A percentile compares a stretch with the other conserved stretches of the same genome.
These are phyloP conservation scores for Nemotelus nigrinus DNA, from an alignment of 2,888 invertebrate species.

Conservation along the genomic window DNA sequence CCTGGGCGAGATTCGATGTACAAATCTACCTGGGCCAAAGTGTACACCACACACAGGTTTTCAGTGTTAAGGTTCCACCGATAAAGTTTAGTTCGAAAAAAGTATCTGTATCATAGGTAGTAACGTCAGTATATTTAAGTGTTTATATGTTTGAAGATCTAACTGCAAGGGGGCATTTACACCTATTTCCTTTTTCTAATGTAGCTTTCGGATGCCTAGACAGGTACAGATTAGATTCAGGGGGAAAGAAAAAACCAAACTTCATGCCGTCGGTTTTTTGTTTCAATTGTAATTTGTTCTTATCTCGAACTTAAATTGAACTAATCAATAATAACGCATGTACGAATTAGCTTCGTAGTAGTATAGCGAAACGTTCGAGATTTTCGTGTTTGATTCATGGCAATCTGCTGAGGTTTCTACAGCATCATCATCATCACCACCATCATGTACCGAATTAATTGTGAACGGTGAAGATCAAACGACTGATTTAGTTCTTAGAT, in stretches of 20 bases:
- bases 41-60: background rate
- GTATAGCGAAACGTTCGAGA: constrained; percentile 24
- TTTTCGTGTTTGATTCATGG: constrained; percentile 16
- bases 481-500: background rate
- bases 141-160: too few species aligned
- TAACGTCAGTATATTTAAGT: too few species aligned
- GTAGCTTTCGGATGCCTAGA: too few species aligned
- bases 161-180: too few species aligned
- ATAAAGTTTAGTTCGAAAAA: too few species aligned
- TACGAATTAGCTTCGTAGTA: constrained; percentile 17
- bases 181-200: too few species aligned
- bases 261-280: background rate
- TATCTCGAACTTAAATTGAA: constrained; percentile 39
- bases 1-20: background rate
- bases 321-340: constrained; percentile 44
- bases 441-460: constrained; percentile 41
- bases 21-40: background rate
- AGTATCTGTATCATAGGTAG: too few species aligned
- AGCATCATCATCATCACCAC: background rate
- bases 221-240: too few species aligned
- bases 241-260: too few species aligned
- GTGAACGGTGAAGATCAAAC: constrained; percentile 41
- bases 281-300: constrained; percentile 37
- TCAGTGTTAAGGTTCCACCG: too few species aligned
- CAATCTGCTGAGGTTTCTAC: constrained; percentile 6